Percentiles rank a stretch among this genome's conserved stretches.
phyloP scores from a whole-genome alignment of 2,888 invertebrate species.

The Tillus elongatus region DNA sequence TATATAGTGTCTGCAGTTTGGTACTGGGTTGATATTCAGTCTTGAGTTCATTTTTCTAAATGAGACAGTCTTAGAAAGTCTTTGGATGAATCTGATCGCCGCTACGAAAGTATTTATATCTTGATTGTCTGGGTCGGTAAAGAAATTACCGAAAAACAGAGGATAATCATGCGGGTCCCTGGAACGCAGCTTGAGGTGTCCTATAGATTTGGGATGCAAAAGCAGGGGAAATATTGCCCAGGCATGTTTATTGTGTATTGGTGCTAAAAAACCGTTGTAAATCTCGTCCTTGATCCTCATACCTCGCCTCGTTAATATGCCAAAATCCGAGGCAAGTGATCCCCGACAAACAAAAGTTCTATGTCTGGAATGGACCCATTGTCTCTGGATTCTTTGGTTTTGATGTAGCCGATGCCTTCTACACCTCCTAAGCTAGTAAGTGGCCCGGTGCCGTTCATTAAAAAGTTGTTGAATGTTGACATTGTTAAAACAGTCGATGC shows the following conservation, averaged over 20 bases:
- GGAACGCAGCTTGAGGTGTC: conserved; percentile 44
- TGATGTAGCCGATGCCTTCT: conserved; percentile 55
- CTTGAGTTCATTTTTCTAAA: conserved; percentile 52
- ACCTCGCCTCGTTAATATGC: conserved; percentile 27
- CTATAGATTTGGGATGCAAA: conserved; percentile 48
- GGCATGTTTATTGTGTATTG: conserved; percentile 42
- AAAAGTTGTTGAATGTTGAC: conserved; percentile 34
- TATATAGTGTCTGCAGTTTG: conserved; percentile 46
- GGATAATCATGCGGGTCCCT: conserved; percentile 52
- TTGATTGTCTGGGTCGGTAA: conserved; percentile 41
- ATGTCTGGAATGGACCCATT: conserved; percentile 52
- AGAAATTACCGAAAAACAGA: conserved; percentile 52
- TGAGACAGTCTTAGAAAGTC: conserved; percentile 41
- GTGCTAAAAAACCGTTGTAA: conserved; percentile 33
- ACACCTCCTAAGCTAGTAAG: conserved; percentile 50
- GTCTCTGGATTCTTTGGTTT: conserved; percentile 47
- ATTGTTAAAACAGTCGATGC: conserved; percentile 13
- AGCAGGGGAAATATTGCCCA: conserved; percentile 49
- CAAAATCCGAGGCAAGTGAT: conserved; percentile 50
- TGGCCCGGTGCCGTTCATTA: conserved; percentile 44
- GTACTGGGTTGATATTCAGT: conserved; percentile 47
- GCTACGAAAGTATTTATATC: conserved; percentile 44
- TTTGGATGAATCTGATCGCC: conserved; percentile 44
- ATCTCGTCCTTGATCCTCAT: conserved; percentile 24
- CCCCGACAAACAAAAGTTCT: conserved; percentile 52